Evolutionary conservation across 2,888 invertebrate species (phyloP), one percentile per base, ranked within the genome.

Genomic region (Drosophila diplacantha): DNA sequence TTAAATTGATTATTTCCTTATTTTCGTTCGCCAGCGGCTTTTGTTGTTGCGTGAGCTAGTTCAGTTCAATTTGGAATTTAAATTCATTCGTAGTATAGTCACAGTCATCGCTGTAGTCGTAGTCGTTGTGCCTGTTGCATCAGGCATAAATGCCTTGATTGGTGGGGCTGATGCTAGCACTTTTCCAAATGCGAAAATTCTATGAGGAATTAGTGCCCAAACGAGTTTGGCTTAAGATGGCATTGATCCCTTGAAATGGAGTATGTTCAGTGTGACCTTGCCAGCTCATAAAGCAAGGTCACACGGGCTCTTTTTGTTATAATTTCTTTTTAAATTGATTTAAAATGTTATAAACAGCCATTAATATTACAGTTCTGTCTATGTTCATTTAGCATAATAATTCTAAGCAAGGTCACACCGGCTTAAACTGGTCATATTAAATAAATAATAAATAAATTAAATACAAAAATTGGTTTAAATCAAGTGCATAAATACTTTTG

Each of bases 1-100:
- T 85, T 87, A 86, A 87, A 87, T 87, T 87, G 87, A 87, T 87
- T 87, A 86, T 87, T 87, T 87, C 87, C 87, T 87, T 86, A 86
- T 87, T 87, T 80, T 82, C 80, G 81, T 81, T 49, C 31, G 56
- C 31, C 43, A 46, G 29, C 3, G 41, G 16, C 53, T 39, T 26
- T 61, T 66, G 71, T 16, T 69, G 54, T 41, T 58, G 58, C 43
- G 50, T 44, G 52, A 50, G 59, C 56, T 57, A 57, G 69, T 69
- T 69, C 57, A 53, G 63, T 68, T 68, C 61, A 56, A 56, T 57
- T 65, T 64, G 61, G 46, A 46, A 37, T 59, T 46, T 52, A 51
- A 55, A 59, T 68, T 54, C 62, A 59, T 68, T 54, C 62, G 61
- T 43, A 69, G 71, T 50, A 70, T 59, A 61, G 32, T 52, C 46